Evolutionary conservation across 2,797 vertebrate genomes (phyloP), one percentile per base, ranked within the genome.

Genomic region (Tamandua tetradactyla): DNA sequence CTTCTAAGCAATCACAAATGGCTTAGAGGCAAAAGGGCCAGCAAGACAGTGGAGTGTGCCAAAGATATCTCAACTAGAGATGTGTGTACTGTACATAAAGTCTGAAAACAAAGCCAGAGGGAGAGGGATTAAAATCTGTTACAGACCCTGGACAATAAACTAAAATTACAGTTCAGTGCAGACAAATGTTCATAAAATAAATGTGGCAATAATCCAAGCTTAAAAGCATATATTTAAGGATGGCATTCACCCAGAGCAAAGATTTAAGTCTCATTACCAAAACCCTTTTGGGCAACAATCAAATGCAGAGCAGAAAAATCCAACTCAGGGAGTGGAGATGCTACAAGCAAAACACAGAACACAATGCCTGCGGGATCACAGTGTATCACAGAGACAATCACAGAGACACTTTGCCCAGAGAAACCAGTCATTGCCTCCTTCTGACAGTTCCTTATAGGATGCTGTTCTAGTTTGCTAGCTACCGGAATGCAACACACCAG

Each of bases 201-300:
- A 13, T 52, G 47, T 74, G 87, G 80, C 71, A 94, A 32, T 68
- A 57, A 80, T 91, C 86, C 93, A 95, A 94, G 42, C 78, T 62
- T 68, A 90, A 94, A 95, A 92, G 75, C 61, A 40, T 80, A 20
- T 87, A 91, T 30, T 91, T 93, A 74, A 80, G 42, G 66, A 64
- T 75, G 87, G 87, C 79, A 62, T 80, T 80, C 78, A 66, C 92
- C 83, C 89, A 95, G 37, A 91, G 76, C 40, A 89, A 95, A 92
- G 83, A 82, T 87, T 93, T 80, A 93, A 78, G 83, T 91, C 55
- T 89, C 87, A 49, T 95, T 93, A 95, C 66, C 61, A 87, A 93
- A 94, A 94, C 94, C 40, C 64, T 18, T 72, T 89, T 79, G 89
- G 83, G 66, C 69, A 74, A 89, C 69, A 17, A 14, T 88, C 92